phyloP scores from a whole-genome alignment of 2,888 invertebrate genomes.

The Caenorhabditis japonica region DNA sequence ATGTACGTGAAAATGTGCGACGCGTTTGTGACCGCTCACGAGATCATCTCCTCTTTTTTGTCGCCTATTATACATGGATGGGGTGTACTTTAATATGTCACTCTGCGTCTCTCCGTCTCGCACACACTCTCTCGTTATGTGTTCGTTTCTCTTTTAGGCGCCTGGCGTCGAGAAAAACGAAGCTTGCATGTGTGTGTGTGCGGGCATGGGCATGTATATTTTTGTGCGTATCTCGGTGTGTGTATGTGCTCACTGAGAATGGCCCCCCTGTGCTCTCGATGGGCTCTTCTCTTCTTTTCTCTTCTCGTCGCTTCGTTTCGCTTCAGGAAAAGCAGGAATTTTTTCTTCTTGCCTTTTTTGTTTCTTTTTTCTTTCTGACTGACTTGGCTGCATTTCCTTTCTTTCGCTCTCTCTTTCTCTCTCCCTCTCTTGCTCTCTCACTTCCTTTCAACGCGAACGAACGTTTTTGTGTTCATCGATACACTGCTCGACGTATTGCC shows the following conservation, averaged over 20 bases:
- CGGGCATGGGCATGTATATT: slow-evolving; percentile 32
- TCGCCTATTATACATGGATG: neutral
- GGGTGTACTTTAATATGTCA: slow-evolving; percentile 4
- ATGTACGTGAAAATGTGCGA: slow-evolving; percentile 41
- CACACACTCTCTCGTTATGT: neutral
- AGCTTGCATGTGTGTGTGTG: slow-evolving; percentile 32
- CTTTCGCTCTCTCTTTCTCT: neutral
- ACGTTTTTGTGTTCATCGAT: neutral
- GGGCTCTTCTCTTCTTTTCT: neutral
- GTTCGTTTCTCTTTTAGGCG: slow-evolving; percentile 20
- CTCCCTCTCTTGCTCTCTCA: neutral
- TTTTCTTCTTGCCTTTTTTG: neutral
- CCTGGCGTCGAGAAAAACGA: slow-evolving; percentile 10
- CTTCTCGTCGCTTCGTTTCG: neutral
- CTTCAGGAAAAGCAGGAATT: neutral
- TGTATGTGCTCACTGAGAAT: slow-evolving; percentile 20
- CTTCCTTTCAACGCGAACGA: neutral
- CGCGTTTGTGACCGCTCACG: too few species aligned
- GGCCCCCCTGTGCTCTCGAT: slow-evolving; percentile 6
- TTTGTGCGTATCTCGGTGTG: slow-evolving; percentile 23
- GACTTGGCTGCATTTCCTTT: neutral
- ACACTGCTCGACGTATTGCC: neutral
- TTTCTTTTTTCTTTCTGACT: slow-evolving; percentile 4
- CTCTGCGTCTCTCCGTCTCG: slow-evolving; percentile 35
- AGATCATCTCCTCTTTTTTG: slow-evolving; percentile 20